Evolutionary conservation across 2,797 vertebrate genomes (phyloP), one percentile per base, ranked within the genome.

Genomic region (Premnoplex brunnescens): DNA sequence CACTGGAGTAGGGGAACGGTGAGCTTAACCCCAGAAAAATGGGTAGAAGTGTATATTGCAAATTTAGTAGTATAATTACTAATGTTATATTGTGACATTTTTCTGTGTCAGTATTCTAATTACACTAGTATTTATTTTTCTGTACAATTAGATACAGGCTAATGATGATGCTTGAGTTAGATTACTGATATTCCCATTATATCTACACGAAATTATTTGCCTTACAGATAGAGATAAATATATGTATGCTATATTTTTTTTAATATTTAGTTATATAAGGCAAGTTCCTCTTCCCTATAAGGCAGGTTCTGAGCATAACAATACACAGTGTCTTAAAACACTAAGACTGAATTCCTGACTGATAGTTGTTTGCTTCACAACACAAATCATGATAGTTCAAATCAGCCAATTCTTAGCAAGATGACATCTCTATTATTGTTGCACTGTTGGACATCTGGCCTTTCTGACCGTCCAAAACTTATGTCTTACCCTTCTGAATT

Each of bases 341-440:
- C 9, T 28, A 0, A 10, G 30, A 49, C 11, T 18, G 6, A 62
- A 71, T 55, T 49, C 30, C 21, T 72, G 23, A 17, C 10, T 44
- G 43, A 20, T 44, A 28, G 49, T 10, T 67, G 7, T 23, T 66
- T 67, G 7, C 39, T 87, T 68, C 37, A 37, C 10, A 81, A 12
- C 20, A 41, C 26, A 87, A 13, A 18, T 28, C 39, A 34, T 6
- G 12, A 15, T 12, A 43, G 26, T 9, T 89, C 24, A 81, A 48
- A 81, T 55, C 49, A 75, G 58, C 1, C 20, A 60, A 12, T 46
- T 74, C 26, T 51, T 39, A 72, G 30, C n/a, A 75, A 48, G 2
- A 3, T 59, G 55, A 23, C 0, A 0, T n/a, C 48, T 68, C 46
- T 59, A 5, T 58, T 51, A 21, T 4, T 7, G 19, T 74, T 76